A percentile compares a stretch with the other conserved stretches of the same genome.
Conservation (phyloP, 2,797 vertebrate species). For the Poecilia velifera region DNA sequence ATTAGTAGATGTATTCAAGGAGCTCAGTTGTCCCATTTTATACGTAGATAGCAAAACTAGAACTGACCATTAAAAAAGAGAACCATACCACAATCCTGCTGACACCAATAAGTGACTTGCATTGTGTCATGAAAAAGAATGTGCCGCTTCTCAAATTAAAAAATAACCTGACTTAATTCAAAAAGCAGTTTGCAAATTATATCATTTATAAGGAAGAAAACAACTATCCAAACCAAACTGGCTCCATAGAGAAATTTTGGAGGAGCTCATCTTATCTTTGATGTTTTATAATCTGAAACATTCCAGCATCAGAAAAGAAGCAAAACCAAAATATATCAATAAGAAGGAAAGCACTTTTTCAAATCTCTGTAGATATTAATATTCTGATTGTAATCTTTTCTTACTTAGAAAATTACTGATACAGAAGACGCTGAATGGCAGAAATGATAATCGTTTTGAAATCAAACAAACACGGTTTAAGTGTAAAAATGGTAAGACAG, state of each 20-base stretch:
- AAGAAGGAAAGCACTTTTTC: background rate
- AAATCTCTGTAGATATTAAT: background rate
- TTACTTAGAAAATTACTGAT: background rate
- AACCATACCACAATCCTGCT: background rate
- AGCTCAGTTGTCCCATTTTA: background rate
- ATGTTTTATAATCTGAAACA: background rate
- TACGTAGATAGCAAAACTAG: background rate
- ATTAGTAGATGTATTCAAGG: background rate
- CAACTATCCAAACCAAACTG: too few species aligned
- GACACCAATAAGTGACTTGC: background rate
- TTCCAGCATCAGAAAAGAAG: background rate
- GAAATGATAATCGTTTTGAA: background rate
- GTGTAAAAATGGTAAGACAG: slow-evolving; percentile 31
- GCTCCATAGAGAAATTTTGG: background rate
- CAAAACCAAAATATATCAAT: background rate
- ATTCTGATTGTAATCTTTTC: background rate
- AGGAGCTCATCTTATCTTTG: background rate
- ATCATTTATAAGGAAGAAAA: background rate
- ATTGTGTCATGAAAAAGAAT: background rate
- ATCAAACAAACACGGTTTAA: background rate
- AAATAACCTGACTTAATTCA: background rate
- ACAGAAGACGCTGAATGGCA: background rate
- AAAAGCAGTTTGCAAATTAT: background rate
- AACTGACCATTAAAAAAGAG: background rate
- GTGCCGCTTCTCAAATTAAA: background rate